These are phyloP conservation scores for Alloscopus bannaensis DNA, from an alignment of 2,888 invertebrate genomes.

Conservation along the genomic window DNA sequence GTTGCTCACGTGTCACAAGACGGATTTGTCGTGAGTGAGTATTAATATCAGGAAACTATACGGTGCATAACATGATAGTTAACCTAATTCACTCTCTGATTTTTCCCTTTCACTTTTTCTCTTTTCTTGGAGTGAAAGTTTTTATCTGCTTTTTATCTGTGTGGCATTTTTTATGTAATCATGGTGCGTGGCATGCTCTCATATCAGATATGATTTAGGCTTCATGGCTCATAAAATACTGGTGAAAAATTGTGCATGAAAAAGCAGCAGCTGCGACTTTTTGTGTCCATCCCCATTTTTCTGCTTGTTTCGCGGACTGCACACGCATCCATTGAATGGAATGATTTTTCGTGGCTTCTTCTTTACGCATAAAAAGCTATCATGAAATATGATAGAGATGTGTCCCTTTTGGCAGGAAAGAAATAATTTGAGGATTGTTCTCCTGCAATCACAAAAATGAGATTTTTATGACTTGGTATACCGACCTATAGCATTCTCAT, in stretches of 20 bases:
- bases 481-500: too few species aligned
- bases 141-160: neutral
- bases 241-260: conserved; percentile 60
- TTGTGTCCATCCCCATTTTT: conserved; percentile 21
- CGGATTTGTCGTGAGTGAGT: neutral
- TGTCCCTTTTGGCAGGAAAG: conserved; percentile 11
- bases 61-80: neutral
- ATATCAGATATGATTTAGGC: conserved; percentile 26
- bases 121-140: too few species aligned
- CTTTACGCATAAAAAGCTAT: neutral
- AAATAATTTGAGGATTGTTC: conserved; percentile 54
- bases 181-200: conserved; percentile 2
- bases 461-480: conserved; percentile 41
- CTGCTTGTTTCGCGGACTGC: conserved; percentile 1
- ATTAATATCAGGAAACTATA: neutral
- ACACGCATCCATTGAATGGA: too few species aligned
- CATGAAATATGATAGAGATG: conserved; percentile 22
- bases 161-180: neutral
- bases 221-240: conserved; percentile 60
- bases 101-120: neutral
- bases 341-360: too few species aligned
- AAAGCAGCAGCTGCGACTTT: conserved; percentile 11
- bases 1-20: conserved; percentile 6
- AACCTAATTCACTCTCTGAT: neutral
- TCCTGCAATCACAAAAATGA: conserved; percentile 34